A percentile compares a stretch with the other conserved stretches of the same genome.
Conservation (phyloP, 2,888 invertebrate species). For the Ophioninae sp. region DNA sequence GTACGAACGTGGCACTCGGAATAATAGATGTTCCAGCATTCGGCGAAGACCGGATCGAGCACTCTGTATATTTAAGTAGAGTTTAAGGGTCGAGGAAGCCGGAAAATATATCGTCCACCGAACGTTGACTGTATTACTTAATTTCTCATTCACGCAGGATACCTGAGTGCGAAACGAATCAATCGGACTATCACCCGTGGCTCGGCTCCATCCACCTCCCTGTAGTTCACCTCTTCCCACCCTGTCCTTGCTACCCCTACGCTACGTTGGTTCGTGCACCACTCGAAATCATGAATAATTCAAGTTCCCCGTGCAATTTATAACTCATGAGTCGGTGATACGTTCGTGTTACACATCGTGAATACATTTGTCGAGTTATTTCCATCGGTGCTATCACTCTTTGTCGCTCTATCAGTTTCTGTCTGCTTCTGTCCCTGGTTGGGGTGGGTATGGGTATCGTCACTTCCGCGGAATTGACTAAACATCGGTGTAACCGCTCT, state of each 20-base stretch:
- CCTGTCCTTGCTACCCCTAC: constrained; percentile 7
- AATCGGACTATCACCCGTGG: constrained; percentile 55
- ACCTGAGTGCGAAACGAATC: constrained; percentile 63
- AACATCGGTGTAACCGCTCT: constrained; percentile 26
- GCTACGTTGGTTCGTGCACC: constrained; percentile 51
- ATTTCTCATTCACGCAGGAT: constrained; percentile 61
- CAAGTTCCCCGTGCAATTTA: constrained; percentile 62
- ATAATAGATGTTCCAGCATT: constrained; percentile 28
- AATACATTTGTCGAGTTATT: constrained; percentile 64
- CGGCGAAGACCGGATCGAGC: constrained; percentile 9
- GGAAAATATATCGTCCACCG: constrained; percentile 34
- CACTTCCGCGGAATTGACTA: constrained; percentile 29
- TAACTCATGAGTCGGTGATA: constrained; percentile 65
- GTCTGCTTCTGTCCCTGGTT: background rate
- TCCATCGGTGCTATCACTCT: constrained; percentile 35
- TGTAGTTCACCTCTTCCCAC: constrained; percentile 11
- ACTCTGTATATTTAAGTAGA: constrained; percentile 1
- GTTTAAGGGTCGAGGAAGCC: constrained; percentile 5
- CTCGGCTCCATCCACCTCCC: constrained; percentile 39
- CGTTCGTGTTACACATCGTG: constrained; percentile 65
- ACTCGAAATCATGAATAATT: constrained; percentile 63
- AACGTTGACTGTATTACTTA: constrained; percentile 51
- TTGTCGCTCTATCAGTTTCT: constrained; percentile 11
- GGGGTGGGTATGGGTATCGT: constrained; percentile 9
- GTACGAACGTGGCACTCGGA: constrained; percentile 26